Evolutionary conservation across 35 echinoderm and acorn worm genomes (phyloP), one percentile per base, ranked within the genome.

Genomic region (Diadema setosum): DNA sequence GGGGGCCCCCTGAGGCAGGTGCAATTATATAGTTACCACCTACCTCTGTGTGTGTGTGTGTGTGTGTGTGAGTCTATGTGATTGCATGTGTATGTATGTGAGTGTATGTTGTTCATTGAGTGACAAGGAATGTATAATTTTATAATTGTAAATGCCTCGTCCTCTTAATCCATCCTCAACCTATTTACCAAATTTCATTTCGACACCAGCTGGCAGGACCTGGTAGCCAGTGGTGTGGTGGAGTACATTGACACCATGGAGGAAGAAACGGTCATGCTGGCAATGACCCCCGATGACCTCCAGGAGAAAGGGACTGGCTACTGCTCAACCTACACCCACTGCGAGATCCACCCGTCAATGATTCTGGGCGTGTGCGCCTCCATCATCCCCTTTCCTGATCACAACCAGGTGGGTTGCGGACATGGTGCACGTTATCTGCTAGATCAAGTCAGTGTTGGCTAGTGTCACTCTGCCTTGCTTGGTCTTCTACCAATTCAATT

Each of bases 371-470:
- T 99, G 46, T 99, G 96, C 90, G 96, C 96, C 21, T 99, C 96
- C 24, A 99, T 99, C 56, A 99, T 99, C 87, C 96, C 96, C 83
- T 99, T 99, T 65, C 96, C 96, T 48, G 96, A 99, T 95, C 96
- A 99, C 75, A 94, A 99, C 52, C 96, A 99, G 96, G 96, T 99
- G 48, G 58, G 84, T 50, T 49, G 15, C 5, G 1, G 5, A n/a
- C n/a, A n/a, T n/a, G n/a, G n/a, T n/a, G n/a, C n/a, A n/a, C n/a
- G n/a, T n/a, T n/a, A n/a, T n/a, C n/a, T n/a, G n/a, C n/a, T n/a
- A n/a, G n/a, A n/a, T n/a, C n/a, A n/a, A n/a, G n/a, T n/a, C n/a
- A n/a, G n/a, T n/a, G n/a, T n/a, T n/a, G n/a, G n/a, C n/a, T n/a
- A n/a, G n/a, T n/a, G n/a, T n/a, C n/a, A n/a, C n/a, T n/a, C n/a